phyloP scores from a whole-genome alignment of 2,113 vertebrate species.

The Eulemur rufifrons region DNA sequence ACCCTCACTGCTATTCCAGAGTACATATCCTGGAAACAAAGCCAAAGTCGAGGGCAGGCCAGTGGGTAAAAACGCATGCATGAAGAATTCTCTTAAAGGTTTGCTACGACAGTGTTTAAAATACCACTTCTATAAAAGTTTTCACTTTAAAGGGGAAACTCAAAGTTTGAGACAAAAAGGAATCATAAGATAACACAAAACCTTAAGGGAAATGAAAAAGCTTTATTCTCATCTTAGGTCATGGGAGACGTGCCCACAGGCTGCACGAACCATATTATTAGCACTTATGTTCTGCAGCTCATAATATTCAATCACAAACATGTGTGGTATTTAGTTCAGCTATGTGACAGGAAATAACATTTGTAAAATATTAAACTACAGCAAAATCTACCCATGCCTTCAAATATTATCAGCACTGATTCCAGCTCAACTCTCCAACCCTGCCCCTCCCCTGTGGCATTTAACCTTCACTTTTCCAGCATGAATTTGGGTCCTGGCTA shows the following conservation, averaged over 20 bases:
- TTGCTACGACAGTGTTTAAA: background rate
- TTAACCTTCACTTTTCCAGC: background rate
- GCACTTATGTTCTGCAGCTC: conserved; percentile 22
- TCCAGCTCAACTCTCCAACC: background rate
- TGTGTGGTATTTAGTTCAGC: conserved; percentile 65
- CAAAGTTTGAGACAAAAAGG: background rate
- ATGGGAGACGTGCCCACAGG: background rate
- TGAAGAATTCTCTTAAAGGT: background rate
- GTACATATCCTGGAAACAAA: background rate
- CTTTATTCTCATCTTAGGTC: background rate
- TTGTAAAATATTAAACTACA: conserved; percentile 60
- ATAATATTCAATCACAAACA: conserved; percentile 75
- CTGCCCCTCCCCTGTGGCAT: too few relatives aligned
- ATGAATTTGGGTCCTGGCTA: background rate
- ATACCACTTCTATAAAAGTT: background rate
- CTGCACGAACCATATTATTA: background rate
- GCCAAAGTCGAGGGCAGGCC: background rate
- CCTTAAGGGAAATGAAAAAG: background rate
- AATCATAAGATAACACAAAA: background rate
- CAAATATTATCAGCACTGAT: background rate
- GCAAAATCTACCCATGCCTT: conserved; percentile 24
- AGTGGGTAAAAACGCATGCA: background rate
- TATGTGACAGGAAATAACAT: conserved; percentile 80
- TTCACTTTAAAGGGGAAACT: background rate
- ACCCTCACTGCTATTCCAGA: background rate